These are phyloP conservation scores for Poecilia latipinna DNA, from an alignment of 2,113 vertebrate genomes.

Conservation along the genomic window DNA sequence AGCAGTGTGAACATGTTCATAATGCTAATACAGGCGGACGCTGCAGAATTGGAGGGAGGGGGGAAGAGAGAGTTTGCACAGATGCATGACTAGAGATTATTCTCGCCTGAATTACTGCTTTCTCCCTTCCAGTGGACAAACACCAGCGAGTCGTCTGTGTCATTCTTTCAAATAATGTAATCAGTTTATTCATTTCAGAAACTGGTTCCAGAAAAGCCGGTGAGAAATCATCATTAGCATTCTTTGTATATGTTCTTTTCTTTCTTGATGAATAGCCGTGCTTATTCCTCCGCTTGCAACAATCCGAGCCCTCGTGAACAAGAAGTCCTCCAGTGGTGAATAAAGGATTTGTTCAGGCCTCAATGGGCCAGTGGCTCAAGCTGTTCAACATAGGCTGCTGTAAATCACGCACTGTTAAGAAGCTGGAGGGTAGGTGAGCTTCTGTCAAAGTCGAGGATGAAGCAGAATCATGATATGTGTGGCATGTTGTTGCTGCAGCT, in stretches of 20 bases:
- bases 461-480: slow-evolving; percentile 53
- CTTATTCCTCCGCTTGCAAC: slow-evolving; percentile 30
- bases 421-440: slow-evolving; percentile 66
- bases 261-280: neutral
- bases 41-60: neutral
- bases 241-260: neutral
- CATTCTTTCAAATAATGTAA: neutral
- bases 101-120: slow-evolving; percentile 13
- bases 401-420: slow-evolving; percentile 46
- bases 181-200: neutral
- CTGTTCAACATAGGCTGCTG: slow-evolving; percentile 59
- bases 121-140: slow-evolving; percentile 7
- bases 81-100: slow-evolving; percentile 18
- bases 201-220: neutral
- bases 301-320: slow-evolving; percentile 23
- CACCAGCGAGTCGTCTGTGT: slow-evolving; percentile 4
- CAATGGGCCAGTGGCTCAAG: slow-evolving; percentile 24
- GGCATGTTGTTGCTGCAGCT: slow-evolving; percentile 61
- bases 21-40: slow-evolving; percentile 12
- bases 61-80: neutral
- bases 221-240: neutral
- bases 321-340: slow-evolving; percentile 21
- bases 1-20: slow-evolving; percentile 3
- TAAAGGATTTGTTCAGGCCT: slow-evolving; percentile 44
- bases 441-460: slow-evolving; percentile 55